These are phyloP conservation scores for Trididemnum nubilum DNA, from an alignment of 23 tunicate genomes.

Conservation along the genomic window DNA sequence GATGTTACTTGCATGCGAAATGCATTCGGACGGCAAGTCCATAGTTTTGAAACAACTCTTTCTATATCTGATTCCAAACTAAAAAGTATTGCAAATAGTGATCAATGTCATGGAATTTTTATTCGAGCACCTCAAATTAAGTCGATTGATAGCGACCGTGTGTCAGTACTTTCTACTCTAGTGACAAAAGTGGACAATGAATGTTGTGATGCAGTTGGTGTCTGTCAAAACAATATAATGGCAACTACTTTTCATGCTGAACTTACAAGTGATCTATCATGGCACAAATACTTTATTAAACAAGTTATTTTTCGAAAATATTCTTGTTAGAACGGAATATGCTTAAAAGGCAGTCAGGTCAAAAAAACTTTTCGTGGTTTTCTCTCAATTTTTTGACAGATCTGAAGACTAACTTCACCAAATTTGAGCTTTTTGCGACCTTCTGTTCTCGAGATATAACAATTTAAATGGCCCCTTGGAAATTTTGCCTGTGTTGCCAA, in stretches of 20 bases:
- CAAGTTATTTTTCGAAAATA: conserved; percentile 17
- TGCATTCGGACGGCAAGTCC: conserved; percentile 64
- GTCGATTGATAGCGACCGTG: conserved; percentile 50
- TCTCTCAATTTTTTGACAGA: no score
- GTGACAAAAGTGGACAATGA: background rate
- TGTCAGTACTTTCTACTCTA: conserved; percentile 42
- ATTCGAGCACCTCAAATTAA: conserved; percentile 71
- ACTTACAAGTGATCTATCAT: conserved; percentile 53
- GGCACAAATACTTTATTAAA: conserved; percentile 67
- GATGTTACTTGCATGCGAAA: conserved; percentile 77
- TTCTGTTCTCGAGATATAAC: no score
- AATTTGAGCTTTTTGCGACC: no score
- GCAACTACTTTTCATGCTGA: conserved; percentile 84
- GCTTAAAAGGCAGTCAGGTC: no score
- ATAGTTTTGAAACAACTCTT: conserved; percentile 46
- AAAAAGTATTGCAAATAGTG: background rate
- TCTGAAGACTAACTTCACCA: no score
- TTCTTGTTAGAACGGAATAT: no score
- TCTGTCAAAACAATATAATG: conserved; percentile 63
- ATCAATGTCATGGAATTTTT: conserved; percentile 40
- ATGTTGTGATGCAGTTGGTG: conserved; percentile 35
- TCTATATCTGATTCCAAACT: conserved; percentile 32
- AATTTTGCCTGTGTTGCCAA: no score
- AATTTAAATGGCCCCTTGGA: no score
- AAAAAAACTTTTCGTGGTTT: no score